Conservation (phyloP, 2,797 vertebrate genomes). For the Sorex maritimensis region DNA sequence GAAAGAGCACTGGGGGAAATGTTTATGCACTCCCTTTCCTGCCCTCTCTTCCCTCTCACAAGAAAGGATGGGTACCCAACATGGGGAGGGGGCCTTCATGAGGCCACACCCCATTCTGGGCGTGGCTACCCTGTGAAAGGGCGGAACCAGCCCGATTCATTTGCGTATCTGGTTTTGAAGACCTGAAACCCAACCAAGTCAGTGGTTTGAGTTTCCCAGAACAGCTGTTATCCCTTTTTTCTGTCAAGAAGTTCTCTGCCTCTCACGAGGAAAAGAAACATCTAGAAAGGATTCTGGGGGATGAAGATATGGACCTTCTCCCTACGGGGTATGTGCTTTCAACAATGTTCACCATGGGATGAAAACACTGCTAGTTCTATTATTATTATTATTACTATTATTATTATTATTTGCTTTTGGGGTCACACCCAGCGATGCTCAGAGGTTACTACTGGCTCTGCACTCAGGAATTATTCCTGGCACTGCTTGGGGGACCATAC, state of each 20-base stretch:
- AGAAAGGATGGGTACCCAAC: neutral
- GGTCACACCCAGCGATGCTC: too few relatives aligned
- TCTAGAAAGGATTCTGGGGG: neutral
- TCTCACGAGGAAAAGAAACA: neutral
- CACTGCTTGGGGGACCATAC: too few relatives aligned
- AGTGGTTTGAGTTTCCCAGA: neutral
- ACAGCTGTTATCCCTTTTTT: neutral
- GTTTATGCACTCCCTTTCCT: rapidly evolving
- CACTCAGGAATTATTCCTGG: too few relatives aligned
- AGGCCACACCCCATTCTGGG: neutral
- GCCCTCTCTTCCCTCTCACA: neutral
- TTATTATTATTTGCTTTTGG: too few relatives aligned
- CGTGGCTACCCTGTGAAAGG: neutral
- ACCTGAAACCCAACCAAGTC: neutral
- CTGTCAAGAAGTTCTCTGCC: neutral
- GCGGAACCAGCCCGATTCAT: neutral
- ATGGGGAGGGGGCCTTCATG: neutral
- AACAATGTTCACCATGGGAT: neutral
- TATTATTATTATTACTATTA: too few relatives aligned
- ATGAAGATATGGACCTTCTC: neutral
- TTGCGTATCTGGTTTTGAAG: slow-evolving; percentile 55
- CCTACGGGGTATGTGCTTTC: neutral
- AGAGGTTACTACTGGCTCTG: too few relatives aligned
- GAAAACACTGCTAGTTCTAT: neutral
- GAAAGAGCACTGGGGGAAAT: neutral